These are phyloP conservation scores for Plotosus lineatus DNA, from an alignment of 2,113 vertebrate genomes.

Conservation along the genomic window DNA sequence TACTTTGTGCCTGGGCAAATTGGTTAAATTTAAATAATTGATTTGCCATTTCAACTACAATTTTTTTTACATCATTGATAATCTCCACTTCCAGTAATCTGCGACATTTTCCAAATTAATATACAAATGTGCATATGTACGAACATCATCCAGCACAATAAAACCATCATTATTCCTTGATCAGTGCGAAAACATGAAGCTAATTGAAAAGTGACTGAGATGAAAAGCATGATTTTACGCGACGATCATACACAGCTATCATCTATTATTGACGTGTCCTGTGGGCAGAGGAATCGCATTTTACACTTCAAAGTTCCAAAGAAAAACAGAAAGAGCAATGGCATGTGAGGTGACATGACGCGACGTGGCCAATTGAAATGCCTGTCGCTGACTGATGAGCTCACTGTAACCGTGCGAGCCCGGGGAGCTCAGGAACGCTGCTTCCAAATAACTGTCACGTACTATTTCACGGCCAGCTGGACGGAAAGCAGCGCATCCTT, in stretches of 20 bases:
- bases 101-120: not conserved
- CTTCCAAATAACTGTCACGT: slow-evolving; percentile 45
- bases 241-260: slow-evolving; percentile 24
- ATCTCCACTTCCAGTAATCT: not conserved
- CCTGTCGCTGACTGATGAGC: slow-evolving; percentile 32
- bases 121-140: not conserved
- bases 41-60: not conserved
- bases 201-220: slow-evolving; percentile 33
- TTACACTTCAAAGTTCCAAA: slow-evolving; percentile 42
- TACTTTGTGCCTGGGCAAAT: no score
- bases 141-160: not conserved
- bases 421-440: slow-evolving; percentile 1
- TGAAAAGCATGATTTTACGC: slow-evolving; percentile 22
- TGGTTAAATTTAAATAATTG: no score
- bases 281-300: slow-evolving; percentile 42
- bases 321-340: not conserved
- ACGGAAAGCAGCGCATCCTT: slow-evolving; percentile 36
- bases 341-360: not conserved
- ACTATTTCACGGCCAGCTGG: slow-evolving; percentile 51
- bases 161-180: not conserved
- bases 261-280: slow-evolving; percentile 44
- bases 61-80: not conserved
- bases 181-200: not conserved
- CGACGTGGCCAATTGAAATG: slow-evolving; percentile 14
- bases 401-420: slow-evolving; percentile 10